Evolutionary conservation across 2,113 vertebrate genomes (phyloP), one percentile per base, ranked within the genome.

Genomic region (Zosterops borbonicus): DNA sequence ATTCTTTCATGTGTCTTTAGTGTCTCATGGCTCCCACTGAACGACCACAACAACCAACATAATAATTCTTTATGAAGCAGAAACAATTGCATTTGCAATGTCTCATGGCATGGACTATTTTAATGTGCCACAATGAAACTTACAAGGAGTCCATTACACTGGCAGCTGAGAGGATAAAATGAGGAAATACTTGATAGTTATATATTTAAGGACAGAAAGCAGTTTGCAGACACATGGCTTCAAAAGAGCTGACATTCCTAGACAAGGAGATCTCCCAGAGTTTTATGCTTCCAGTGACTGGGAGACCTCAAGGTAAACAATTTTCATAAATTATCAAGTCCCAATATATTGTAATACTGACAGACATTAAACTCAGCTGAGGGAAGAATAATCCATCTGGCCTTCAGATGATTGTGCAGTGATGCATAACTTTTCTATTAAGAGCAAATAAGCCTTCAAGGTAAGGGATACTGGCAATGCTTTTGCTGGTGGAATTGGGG

Each of bases 221-320:
- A 42, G 14, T 79, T 88, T 55, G 2, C 28, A 75, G 41, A 13
- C 4, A 6, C 0, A 0, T 29, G 3, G 4, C 9, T 58, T 65
- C 35, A 58, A 42, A 87, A 46, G 42, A 63, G 17, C 5, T 86
- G 3, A 0, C 6, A 9, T 5, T 19, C 20, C 60, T 70, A 37
- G 11, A 23, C 18, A 39, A 83, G 35, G n/a, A 49, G 10, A 29
- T 28, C 5, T 53, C 41, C 7, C 25, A 0, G 6, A 41, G 12
- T 50, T 85, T 70, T 41, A 27, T 5, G 21, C 8, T 47, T 29
- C 2, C 15, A 47, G 10, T 35, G 15, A 9, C 5, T 9, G 47
- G 41, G 42, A 58, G 12, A 41, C 19, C 14, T 82, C 8, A 55
- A 63, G 7, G 20, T 41, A 79, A 83, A 20, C 7, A 52, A 9